Evolutionary conservation across 1,140 invertebrate genomes (phyloP).

Genomic region (Calephelis virginiensis): DNA sequence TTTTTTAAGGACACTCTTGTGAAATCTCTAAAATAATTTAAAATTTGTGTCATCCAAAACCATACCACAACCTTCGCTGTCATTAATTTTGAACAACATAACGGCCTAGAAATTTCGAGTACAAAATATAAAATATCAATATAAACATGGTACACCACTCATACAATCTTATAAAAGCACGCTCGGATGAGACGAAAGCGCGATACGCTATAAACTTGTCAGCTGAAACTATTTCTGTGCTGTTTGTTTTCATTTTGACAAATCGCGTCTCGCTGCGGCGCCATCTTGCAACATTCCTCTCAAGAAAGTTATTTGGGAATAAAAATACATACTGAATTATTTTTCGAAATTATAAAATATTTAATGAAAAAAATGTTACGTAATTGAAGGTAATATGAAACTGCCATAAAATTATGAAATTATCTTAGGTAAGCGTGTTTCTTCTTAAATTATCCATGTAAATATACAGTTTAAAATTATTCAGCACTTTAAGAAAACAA

Average conservation of each 20-base stretch:
- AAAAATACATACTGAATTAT: conserved; percentile 22
- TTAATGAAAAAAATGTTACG: not conserved
- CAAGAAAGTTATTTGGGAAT: conserved; percentile 34
- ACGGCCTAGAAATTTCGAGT: not conserved
- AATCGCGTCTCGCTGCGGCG: conserved; percentile 49
- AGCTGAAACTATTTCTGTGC: conserved; percentile 58
- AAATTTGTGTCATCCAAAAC: too few relatives aligned
- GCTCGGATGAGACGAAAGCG: conserved; percentile 33
- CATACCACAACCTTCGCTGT: too few relatives aligned
- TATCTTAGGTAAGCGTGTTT: too few relatives aligned
- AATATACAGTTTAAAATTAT: too few relatives aligned
- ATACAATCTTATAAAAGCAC: conserved; percentile 33
- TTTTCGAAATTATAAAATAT: not conserved
- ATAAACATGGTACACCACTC: conserved; percentile 16
- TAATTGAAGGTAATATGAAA: not conserved
- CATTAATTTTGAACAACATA: too few relatives aligned
- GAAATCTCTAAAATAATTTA: too few relatives aligned
- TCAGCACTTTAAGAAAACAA: too few relatives aligned
- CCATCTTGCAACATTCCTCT: conserved; percentile 48
- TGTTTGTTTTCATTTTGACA: conserved; percentile 68
- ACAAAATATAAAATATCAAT: not conserved
- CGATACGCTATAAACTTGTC: conserved; percentile 61
- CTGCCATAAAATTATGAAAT: not conserved
- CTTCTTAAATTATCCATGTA: too few relatives aligned
- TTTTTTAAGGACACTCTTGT: too few relatives aligned